Conservation (phyloP, 2,797 vertebrate species). For the Hemibagrus guttatus region DNA sequence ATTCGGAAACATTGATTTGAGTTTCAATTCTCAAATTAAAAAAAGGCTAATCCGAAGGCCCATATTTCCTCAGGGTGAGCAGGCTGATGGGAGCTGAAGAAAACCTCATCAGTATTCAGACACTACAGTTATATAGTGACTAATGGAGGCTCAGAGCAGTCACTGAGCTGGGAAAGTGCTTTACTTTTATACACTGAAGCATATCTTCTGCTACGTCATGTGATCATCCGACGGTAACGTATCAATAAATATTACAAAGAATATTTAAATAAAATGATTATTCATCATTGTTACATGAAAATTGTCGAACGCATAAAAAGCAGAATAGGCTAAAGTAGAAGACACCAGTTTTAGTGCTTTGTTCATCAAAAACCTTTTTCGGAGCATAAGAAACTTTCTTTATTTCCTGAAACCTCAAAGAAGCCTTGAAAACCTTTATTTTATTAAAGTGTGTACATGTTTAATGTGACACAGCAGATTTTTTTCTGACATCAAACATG, state of each 20-base stretch:
- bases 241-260: background rate
- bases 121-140: conserved; percentile 23
- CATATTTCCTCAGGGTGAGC: conserved; percentile 64
- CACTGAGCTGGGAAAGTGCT: conserved; percentile 2
- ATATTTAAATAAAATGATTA: background rate
- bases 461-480: conserved; percentile 49
- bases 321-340: background rate
- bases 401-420: background rate
- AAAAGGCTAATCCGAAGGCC: conserved; percentile 63
- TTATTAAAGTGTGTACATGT: background rate
- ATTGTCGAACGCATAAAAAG: background rate
- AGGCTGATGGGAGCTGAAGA: conserved; percentile 51
- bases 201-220: background rate
- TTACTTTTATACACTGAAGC: conserved; percentile 13
- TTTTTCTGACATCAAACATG: conserved; percentile 56
- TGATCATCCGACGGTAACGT: background rate
- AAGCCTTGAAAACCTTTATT: conserved; percentile 11
- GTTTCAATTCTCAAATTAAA: conserved; percentile 69
- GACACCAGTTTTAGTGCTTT: background rate
- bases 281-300: background rate
- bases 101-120: conserved; percentile 21
- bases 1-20: conserved; percentile 64
- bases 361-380: background rate
- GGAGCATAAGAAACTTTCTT: background rate
- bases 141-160: conserved; percentile 19